phyloP scores from a whole-genome alignment of 2,113 vertebrate species.

The Eudyptes chrysolophus region DNA sequence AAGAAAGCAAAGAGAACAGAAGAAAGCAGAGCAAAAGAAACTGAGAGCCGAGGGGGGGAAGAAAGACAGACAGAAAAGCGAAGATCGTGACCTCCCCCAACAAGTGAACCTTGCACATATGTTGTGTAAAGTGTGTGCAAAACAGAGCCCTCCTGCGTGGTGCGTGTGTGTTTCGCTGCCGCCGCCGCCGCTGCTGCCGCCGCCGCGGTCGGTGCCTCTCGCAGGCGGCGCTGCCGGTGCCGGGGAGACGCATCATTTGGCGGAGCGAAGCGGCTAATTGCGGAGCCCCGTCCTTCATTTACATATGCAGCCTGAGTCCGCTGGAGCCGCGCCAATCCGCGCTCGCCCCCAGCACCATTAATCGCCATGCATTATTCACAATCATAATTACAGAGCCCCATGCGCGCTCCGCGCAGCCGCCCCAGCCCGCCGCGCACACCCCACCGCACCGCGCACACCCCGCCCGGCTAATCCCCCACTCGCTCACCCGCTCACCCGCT shows the following conservation, averaged over 20 bases:
- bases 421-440: constrained; percentile 55
- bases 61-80: constrained; percentile 4
- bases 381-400: constrained; percentile 94
- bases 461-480: constrained; percentile 25
- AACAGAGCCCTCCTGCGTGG: constrained; percentile 54
- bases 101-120: constrained; percentile 74
- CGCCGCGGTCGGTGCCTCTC: constrained; percentile 25
- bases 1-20: not conserved
- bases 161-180: constrained; percentile 32
- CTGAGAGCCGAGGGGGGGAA: constrained; percentile 18
- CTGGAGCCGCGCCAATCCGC: constrained; percentile 89
- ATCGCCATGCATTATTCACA: constrained; percentile 96
- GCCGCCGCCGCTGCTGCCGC: not conserved
- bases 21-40: constrained; percentile 47
- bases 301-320: constrained; percentile 91
- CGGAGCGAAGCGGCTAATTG: constrained; percentile 90
- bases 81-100: constrained; percentile 73
- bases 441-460: constrained; percentile 53
- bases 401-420: constrained; percentile 87
- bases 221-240: constrained; percentile 72
- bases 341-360: constrained; percentile 81
- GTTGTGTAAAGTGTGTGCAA: constrained; percentile 73
- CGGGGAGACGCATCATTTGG: constrained; percentile 83
- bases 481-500: not conserved
- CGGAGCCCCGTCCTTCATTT: constrained; percentile 92